phyloP scores from a whole-genome alignment of 2,888 invertebrate species.

The Drosophila paranaensis region DNA sequence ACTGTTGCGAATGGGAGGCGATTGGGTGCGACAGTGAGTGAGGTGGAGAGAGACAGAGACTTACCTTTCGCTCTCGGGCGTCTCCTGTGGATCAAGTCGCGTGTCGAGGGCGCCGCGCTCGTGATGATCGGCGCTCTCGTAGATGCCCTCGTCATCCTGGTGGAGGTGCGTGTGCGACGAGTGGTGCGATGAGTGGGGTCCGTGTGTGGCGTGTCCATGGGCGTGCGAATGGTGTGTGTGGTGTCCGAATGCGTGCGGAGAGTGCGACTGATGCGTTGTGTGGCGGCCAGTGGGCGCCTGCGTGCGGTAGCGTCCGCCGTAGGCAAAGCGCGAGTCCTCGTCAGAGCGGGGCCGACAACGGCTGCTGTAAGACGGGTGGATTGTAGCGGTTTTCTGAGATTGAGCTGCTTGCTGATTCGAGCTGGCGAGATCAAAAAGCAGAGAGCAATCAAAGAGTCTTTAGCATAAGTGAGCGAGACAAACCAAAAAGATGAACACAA shows the following conservation, averaged over 20 bases:
- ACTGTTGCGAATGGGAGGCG: conserved; percentile 18
- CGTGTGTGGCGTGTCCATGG: conserved; percentile 85
- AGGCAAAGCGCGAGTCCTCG: conserved; percentile 91
- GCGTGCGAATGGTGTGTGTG: conserved; percentile 85
- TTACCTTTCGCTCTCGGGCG: conserved; percentile 95
- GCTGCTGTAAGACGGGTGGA: conserved; percentile 86
- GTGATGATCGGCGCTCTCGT: conserved; percentile 93
- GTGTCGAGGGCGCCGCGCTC: conserved; percentile 88
- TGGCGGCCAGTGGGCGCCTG: conserved; percentile 85
- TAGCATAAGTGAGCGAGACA: conserved; percentile 19
- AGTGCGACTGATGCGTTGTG: conserved; percentile 87
- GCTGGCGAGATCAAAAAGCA: conserved; percentile 69
- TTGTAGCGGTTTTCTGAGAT: conserved; percentile 86
- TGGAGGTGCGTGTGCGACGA: conserved; percentile 87
- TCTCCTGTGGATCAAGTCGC: conserved; percentile 88
- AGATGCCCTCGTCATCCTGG: conserved; percentile 93
- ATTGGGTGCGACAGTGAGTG: conserved; percentile 21
- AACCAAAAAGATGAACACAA: not conserved
- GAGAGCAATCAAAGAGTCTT: conserved; percentile 27
- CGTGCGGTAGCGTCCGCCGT: conserved; percentile 87
- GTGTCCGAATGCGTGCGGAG: conserved; percentile 86
- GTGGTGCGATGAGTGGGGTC: conserved; percentile 85
- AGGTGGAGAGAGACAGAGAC: conserved; percentile 62
- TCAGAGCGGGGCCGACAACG: conserved; percentile 87
- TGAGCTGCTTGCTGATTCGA: conserved; percentile 85